A percentile compares a stretch with the other conserved stretches of the same genome.
Conservation (phyloP, 2,797 vertebrate species). For the Micromesistius poutassou region DNA sequence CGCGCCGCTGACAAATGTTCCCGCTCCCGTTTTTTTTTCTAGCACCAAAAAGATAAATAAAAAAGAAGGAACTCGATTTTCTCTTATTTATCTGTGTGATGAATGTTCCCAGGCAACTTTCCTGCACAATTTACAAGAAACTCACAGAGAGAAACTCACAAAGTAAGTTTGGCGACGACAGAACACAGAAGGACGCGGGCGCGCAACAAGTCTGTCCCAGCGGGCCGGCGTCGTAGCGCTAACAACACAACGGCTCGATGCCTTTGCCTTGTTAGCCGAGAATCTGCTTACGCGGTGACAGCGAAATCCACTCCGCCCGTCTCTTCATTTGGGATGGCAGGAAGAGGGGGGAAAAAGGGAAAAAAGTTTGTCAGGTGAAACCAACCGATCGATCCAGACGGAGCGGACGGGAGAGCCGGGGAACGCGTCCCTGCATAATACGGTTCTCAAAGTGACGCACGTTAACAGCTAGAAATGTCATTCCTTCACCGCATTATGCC, state of each 20-base stretch:
- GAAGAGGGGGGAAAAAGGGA: slow-evolving; percentile 26
- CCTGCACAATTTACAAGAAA: slow-evolving; percentile 48
- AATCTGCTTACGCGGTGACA: slow-evolving; percentile 43
- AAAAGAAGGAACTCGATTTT: slow-evolving; percentile 25
- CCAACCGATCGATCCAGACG: slow-evolving; percentile 39
- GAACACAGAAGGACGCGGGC: slow-evolving; percentile 34
- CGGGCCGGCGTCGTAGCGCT: no score
- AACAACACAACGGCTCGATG: no score
- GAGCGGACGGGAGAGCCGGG: slow-evolving; percentile 48
- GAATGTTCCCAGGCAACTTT: slow-evolving; percentile 40
- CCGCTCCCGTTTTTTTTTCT: background rate
- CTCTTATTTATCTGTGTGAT: slow-evolving; percentile 49
- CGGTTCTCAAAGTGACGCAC: no score
- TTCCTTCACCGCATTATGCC: no score
- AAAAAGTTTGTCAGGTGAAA: slow-evolving; percentile 27
- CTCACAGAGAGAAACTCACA: slow-evolving; percentile 39
- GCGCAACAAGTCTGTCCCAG: background rate
- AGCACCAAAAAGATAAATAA: slow-evolving; percentile 23
- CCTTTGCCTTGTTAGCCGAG: slow-evolving; percentile 46
- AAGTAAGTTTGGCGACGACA: slow-evolving; percentile 43
- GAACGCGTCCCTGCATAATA: slow-evolving; percentile 25
- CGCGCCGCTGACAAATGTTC: slow-evolving; percentile 37
- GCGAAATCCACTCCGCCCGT: slow-evolving; percentile 51
- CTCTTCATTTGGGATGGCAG: slow-evolving; percentile 55
- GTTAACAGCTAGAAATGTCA: no score